phyloP scores from a whole-genome alignment of 1,140 invertebrate genomes.

The Heliconius congener region DNA sequence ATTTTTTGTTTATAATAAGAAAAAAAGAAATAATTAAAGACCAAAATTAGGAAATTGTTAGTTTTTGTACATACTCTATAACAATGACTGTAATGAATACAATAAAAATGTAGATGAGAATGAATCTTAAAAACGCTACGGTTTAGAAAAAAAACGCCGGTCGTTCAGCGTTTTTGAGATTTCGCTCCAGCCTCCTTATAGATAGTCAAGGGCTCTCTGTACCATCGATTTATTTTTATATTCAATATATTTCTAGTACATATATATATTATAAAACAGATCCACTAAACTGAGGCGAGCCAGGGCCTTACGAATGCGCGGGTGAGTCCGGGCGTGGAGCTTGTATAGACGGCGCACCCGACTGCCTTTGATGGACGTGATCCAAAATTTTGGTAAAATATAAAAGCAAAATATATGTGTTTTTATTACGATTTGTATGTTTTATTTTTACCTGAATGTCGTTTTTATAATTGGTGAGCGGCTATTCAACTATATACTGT shows the following conservation, averaged over 20 bases:
- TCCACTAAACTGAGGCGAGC: constrained; percentile 52
- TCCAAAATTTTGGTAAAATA: constrained; percentile 76
- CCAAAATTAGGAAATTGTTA: constrained; percentile 39
- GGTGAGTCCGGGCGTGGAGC: constrained; percentile 57
- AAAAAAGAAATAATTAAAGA: constrained; percentile 28
- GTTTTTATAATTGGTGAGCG: neutral
- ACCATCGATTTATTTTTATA: constrained; percentile 40
- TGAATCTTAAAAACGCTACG: constrained; percentile 25
- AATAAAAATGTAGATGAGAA: constrained; percentile 14
- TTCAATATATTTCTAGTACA: constrained; percentile 34
- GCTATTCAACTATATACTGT: neutral
- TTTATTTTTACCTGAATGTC: constrained; percentile 52
- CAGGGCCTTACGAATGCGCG: constrained; percentile 63
- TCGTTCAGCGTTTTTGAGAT: constrained; percentile 31
- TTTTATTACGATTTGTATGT: constrained; percentile 70
- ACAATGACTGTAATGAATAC: constrained; percentile 23
- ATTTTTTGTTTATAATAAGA: neutral
- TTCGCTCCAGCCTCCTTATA: constrained; percentile 13
- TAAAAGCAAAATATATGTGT: constrained; percentile 78
- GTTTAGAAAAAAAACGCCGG: constrained; percentile 23
- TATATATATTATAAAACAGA: constrained; percentile 36
- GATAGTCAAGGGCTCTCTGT: constrained; percentile 40
- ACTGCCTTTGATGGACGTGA: constrained; percentile 75
- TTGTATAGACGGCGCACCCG: constrained; percentile 59
- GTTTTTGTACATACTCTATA: constrained; percentile 27